A percentile compares a stretch with the other conserved stretches of the same genome.
These are phyloP conservation scores for Electrona antarctica DNA, from an alignment of 2,113 vertebrate genomes.

Conservation along the genomic window DNA sequence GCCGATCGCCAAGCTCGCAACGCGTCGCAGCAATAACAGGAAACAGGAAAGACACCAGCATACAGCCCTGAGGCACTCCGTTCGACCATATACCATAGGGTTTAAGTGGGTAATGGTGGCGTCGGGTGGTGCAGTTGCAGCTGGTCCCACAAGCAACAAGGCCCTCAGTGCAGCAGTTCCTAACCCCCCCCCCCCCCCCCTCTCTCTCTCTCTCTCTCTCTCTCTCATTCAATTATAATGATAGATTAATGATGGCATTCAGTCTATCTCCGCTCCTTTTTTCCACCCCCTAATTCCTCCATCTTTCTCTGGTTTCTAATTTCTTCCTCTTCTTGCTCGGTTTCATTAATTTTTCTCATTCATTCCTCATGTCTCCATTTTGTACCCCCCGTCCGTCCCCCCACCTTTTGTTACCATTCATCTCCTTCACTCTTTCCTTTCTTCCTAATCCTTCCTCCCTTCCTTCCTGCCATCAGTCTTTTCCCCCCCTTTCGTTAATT, in stretches of 20 bases:
- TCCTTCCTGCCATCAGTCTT: neutral
- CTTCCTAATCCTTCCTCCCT: neutral
- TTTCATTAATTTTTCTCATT: neutral
- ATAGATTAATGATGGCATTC: slow-evolving; percentile 49
- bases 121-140: slow-evolving; percentile 47
- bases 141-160: slow-evolving; percentile 51
- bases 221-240: slow-evolving; percentile 50
- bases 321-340: neutral
- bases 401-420: neutral
- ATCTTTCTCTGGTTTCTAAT: neutral
- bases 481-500: too few species aligned
- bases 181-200: neutral
- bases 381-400: slow-evolving; percentile 10
- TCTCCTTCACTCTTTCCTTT: neutral
- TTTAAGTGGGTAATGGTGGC: slow-evolving; percentile 41
- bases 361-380: neutral
- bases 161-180: slow-evolving; percentile 47
- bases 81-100: too few species aligned
- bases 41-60: too few species aligned
- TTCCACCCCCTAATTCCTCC: neutral
- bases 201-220: slow-evolving; percentile 23
- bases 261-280: slow-evolving; percentile 7
- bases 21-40: too few species aligned
- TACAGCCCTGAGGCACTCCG: too few species aligned
- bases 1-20: too few species aligned